Conservation (phyloP, 2,113 vertebrate species). For the Neofelis nebulosa region DNA sequence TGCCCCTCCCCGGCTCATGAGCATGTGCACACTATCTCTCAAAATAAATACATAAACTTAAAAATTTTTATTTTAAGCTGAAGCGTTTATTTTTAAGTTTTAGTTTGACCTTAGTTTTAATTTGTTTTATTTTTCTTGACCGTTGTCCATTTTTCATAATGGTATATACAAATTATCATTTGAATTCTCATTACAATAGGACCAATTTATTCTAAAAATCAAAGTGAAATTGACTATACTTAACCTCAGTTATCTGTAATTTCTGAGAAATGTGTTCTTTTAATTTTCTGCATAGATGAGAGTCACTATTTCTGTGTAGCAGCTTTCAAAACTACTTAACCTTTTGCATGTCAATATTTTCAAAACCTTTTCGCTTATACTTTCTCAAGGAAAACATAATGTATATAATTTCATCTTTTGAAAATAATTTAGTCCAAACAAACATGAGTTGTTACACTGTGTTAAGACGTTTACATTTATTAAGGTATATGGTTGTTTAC, state of each 20-base stretch:
- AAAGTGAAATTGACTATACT: background rate
- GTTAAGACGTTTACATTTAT: background rate
- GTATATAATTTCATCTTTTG: background rate
- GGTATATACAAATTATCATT: background rate
- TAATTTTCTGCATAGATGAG: conserved; percentile 9
- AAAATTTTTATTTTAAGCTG: background rate
- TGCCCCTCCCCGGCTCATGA: no score
- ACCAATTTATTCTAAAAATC: background rate
- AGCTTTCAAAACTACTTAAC: conserved; percentile 13
- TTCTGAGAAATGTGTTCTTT: background rate
- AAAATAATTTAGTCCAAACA: background rate
- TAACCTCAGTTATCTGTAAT: background rate
- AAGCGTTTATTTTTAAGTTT: background rate
- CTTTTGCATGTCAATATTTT: background rate
- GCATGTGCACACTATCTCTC: no score
- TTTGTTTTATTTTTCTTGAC: conserved; percentile 9
- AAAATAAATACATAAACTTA: no score
- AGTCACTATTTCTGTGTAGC: background rate
- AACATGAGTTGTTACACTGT: background rate
- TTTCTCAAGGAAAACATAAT: background rate
- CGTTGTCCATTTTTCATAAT: background rate
- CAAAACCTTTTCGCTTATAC: background rate
- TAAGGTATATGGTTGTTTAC: background rate
- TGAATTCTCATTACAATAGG: background rate
- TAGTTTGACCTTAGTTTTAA: background rate